Percentiles rank a stretch among this genome's conserved stretches.
phyloP scores from a whole-genome alignment of 1,140 invertebrate genomes.

The Drosophila lacertosa region DNA sequence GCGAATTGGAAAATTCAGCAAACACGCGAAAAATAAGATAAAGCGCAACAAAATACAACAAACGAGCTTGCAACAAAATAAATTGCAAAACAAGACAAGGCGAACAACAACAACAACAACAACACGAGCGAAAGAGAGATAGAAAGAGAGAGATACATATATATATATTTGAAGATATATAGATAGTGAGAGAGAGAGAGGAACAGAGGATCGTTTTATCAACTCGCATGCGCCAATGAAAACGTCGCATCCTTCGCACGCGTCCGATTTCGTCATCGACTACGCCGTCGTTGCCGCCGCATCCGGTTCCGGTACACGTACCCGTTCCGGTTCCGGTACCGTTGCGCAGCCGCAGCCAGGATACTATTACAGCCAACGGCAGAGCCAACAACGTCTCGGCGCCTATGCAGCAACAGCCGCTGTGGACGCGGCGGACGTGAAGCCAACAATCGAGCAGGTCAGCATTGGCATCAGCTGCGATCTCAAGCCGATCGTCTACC shows the following conservation, averaged over 20 bases:
- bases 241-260: conserved; percentile 69
- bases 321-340: conserved; percentile 7
- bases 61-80: conserved; percentile 18
- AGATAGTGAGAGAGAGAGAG: conserved; percentile 26
- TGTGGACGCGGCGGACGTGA: conserved; percentile 33
- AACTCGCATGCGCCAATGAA: conserved; percentile 78
- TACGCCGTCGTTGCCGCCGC: conserved; percentile 67
- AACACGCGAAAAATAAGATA: conserved; percentile 2
- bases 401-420: conserved; percentile 26
- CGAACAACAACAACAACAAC: conserved; percentile 11
- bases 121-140: conserved; percentile 4
- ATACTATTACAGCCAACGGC: no score
- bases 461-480: conserved; percentile 57
- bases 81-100: conserved; percentile 18
- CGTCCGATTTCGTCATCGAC: conserved; percentile 75
- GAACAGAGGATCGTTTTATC: conserved; percentile 43
- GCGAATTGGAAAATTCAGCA: conserved; percentile 35
- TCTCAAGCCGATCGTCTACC: conserved; percentile 55
- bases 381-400: neutral
- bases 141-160: conserved; percentile 24
- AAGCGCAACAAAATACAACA: conserved; percentile 8
- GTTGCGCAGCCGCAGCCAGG: neutral
- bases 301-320: conserved; percentile 26
- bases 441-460: conserved; percentile 47
- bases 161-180: conserved; percentile 14